Evolutionary conservation across 2,797 vertebrate genomes (phyloP).

Genomic region (Tragelaphus eurycerus): DNA sequence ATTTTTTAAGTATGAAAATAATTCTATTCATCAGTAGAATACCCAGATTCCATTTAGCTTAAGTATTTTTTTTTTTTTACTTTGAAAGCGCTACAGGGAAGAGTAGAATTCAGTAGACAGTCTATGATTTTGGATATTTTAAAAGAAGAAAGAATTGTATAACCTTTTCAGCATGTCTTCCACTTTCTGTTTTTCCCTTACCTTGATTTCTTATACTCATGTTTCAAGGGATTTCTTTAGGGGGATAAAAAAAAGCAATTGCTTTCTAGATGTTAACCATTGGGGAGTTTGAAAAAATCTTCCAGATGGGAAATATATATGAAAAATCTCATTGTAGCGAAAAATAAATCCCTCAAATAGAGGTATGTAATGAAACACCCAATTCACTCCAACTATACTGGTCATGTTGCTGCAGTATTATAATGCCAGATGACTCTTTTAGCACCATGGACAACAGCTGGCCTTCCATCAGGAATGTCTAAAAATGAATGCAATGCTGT

Average conservation of each 20-base stretch:
- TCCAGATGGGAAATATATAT: slow-evolving; percentile 79
- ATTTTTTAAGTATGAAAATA: background rate
- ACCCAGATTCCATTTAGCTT: background rate
- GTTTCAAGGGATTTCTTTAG: slow-evolving; percentile 51
- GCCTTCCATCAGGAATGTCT: slow-evolving; percentile 63
- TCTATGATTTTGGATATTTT: slow-evolving; percentile 35
- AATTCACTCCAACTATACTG: slow-evolving; percentile 75
- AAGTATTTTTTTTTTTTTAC: background rate
- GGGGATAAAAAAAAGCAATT: slow-evolving; percentile 58
- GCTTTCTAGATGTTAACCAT: slow-evolving; percentile 76
- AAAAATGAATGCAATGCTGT: slow-evolving; percentile 43
- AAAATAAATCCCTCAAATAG: slow-evolving; percentile 80
- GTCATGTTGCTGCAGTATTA: slow-evolving; percentile 77
- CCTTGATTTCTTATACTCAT: slow-evolving; percentile 29
- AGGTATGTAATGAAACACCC: slow-evolving; percentile 74
- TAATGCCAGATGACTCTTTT: slow-evolving; percentile 73
- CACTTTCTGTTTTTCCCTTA: slow-evolving; percentile 44
- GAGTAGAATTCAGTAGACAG: background rate
- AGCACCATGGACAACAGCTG: slow-evolving; percentile 77
- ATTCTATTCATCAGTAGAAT: background rate
- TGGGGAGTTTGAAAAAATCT: slow-evolving; percentile 67
- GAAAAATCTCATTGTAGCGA: slow-evolving; percentile 79
- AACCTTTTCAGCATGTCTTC: slow-evolving; percentile 59
- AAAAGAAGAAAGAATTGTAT: slow-evolving; percentile 1
- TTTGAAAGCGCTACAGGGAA: background rate